Evolutionary conservation across 2,888 invertebrate species (phyloP), one percentile per base, ranked within the genome.

Genomic region (Caenorhabditis becei): DNA sequence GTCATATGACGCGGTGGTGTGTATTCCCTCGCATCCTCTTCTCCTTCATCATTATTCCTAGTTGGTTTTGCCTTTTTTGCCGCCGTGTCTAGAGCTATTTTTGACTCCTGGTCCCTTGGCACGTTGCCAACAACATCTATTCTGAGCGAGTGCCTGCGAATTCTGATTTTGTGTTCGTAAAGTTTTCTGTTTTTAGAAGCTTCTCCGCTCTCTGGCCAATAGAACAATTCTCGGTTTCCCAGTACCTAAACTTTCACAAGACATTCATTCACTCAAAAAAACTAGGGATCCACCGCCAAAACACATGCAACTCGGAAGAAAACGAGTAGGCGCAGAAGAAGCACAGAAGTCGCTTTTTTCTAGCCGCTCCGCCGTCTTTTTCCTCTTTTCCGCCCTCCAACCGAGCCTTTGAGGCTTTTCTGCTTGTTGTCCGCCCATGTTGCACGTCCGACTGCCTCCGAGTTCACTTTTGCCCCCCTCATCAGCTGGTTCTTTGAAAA

Each of bases 1-100:
- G 72, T 72, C 72, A 72, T 72, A 65, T 72, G 72, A 72, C 65
- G 72, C 54, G 71, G 61, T 28, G 53, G 69, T 53, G 54, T 71
- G 62, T 49, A 58, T 74, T 66, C 47, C 51, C 20, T 70, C 58
- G 59, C 58, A 51, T 58, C 37, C 58, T 41, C 65, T 59, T 56
- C 54, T 54, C 49, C 63, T 54, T 69, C 47, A 44, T 58, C 37
- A 18, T 61, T 58, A 51, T 54, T 18, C 28, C 23, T 1, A 28
- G 23, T 51, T 10, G 23, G 26, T 56, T 65, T 28, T 72, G 59
- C 41, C 37, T 11, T 14, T 54, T 23, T 63, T 63, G 32, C 58
- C 49, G 56, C 26, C 18, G 49, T 41, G 24, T 69, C 58, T 59
- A 37, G 32, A 37, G 47, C 49, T 70, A 41, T 61, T 61, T 61